A percentile compares a stretch with the other conserved stretches of the same genome.
Conservation (phyloP, 2,797 vertebrate genomes). For the Rhodeus uyekii region DNA sequence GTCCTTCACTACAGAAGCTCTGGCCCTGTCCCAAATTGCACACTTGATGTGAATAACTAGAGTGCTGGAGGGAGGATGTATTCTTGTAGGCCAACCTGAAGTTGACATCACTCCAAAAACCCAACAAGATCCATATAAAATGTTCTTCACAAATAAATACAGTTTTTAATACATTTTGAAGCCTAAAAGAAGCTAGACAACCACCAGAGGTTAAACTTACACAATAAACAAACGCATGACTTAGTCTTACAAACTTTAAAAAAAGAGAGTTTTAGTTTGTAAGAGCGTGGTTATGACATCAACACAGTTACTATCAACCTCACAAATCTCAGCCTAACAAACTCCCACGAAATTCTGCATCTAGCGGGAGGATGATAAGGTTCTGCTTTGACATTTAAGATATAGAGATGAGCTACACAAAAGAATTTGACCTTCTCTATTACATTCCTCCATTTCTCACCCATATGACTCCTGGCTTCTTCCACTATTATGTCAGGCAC, state of each 20-base stretch:
- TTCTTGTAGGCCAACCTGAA: too few relatives aligned
- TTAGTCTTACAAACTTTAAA: too few relatives aligned
- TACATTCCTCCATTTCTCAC: not conserved
- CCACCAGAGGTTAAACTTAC: too few relatives aligned
- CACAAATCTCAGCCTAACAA: not conserved
- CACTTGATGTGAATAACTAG: not conserved
- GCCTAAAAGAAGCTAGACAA: not conserved
- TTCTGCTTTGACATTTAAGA: not conserved
- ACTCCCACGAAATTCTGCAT: not conserved
- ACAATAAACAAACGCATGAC: not conserved
- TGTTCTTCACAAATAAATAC: not conserved
- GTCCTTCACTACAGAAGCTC: not conserved
- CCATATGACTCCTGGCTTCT: not conserved
- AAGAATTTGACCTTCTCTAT: not conserved
- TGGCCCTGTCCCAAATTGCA: not conserved
- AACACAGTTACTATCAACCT: too few relatives aligned
- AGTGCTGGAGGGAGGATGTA: not conserved
- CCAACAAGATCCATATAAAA: too few relatives aligned
- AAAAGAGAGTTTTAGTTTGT: not conserved
- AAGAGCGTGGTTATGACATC: too few relatives aligned
- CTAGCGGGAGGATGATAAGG: not conserved
- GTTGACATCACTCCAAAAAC: not conserved
- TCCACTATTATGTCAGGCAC: not conserved
- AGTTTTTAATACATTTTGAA: not conserved
- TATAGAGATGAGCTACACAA: not conserved